Evolutionary conservation across 2,797 vertebrate species (phyloP).

Genomic region (Zalophus californianus): DNA sequence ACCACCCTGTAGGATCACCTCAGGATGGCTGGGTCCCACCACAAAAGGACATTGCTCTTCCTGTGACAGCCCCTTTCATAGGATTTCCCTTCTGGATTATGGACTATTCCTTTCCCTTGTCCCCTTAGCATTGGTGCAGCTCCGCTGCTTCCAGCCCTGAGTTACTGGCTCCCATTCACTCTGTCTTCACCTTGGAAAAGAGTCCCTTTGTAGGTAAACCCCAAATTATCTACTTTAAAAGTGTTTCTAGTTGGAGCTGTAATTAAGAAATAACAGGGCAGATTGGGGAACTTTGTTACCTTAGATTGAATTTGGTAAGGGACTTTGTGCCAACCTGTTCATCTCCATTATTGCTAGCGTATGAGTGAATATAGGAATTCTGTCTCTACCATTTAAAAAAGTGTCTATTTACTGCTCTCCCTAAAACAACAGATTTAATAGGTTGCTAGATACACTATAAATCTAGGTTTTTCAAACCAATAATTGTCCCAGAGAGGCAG

Average conservation of each 20-base stretch:
- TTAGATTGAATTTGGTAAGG: background rate
- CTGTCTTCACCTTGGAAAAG: background rate
- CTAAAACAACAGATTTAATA: background rate
- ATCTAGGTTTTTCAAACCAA: background rate
- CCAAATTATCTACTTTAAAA: background rate
- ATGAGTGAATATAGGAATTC: background rate
- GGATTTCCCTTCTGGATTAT: rapidly evolving
- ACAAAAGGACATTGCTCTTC: background rate
- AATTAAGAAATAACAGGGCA: background rate
- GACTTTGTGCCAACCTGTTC: background rate
- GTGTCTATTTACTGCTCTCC: background rate
- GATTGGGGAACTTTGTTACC: background rate
- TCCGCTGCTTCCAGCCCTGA: background rate
- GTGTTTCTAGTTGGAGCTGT: background rate
- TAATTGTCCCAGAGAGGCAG: background rate
- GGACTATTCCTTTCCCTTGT: background rate
- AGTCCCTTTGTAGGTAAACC: background rate
- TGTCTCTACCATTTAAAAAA: background rate
- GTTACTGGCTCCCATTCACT: background rate
- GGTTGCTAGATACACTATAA: background rate
- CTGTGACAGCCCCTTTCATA: rapidly evolving
- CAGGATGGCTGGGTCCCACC: no score
- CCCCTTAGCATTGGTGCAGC: no score
- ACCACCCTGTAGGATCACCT: background rate
- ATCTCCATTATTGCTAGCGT: background rate